These are phyloP conservation scores for Octodonta nipae DNA, from an alignment of 2,888 invertebrate genomes.

Conservation along the genomic window DNA sequence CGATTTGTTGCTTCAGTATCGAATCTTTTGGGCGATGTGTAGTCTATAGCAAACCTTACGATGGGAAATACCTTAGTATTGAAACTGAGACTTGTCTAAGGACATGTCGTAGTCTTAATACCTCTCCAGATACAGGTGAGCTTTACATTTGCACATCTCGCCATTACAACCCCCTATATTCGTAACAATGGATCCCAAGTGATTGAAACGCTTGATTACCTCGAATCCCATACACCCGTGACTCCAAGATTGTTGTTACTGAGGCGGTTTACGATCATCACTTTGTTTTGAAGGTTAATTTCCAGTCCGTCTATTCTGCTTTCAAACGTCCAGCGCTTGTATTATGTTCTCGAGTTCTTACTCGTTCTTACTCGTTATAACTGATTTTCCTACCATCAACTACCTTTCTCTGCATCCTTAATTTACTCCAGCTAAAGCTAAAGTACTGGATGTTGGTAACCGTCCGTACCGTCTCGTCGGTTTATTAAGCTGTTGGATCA, in stretches of 20 bases:
- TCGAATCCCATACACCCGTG: background rate
- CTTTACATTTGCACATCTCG: background rate
- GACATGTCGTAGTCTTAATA: too few relatives aligned
- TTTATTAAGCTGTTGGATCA: background rate
- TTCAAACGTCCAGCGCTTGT: background rate
- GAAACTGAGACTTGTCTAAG: too few relatives aligned
- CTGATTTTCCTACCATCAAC: too few relatives aligned
- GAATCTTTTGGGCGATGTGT: background rate
- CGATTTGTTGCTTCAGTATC: background rate
- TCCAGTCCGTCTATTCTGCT: background rate
- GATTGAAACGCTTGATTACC: background rate
- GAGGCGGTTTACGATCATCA: slow-evolving; percentile 1
- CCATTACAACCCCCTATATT: background rate
- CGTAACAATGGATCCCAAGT: background rate
- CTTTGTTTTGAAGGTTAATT: background rate
- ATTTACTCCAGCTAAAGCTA: background rate
- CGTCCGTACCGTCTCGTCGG: too few relatives aligned
- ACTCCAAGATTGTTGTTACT: slow-evolving; percentile 1
- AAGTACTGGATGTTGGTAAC: too few relatives aligned
- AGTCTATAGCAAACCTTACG: too few relatives aligned
- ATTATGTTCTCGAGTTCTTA: slow-evolving; percentile 1
- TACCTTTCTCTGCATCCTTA: background rate
- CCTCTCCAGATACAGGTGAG: too few relatives aligned
- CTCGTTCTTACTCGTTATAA: too few relatives aligned
- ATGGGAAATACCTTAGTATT: too few relatives aligned